Percentiles rank a stretch among this genome's conserved stretches.
These are phyloP conservation scores for Silurus glanis DNA, from an alignment of 2,113 vertebrate species.

Conservation along the genomic window DNA sequence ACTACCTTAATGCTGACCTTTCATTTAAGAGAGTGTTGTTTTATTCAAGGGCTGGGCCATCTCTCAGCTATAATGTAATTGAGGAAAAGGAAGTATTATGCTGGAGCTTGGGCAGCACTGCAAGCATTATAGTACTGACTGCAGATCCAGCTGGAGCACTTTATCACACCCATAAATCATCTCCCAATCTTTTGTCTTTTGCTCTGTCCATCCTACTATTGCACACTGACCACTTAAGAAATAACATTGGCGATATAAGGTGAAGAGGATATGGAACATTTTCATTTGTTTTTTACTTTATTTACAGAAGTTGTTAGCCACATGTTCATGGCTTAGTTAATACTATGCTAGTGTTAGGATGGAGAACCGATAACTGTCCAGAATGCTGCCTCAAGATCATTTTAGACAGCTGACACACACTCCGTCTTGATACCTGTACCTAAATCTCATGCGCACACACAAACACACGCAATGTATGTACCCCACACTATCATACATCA, in stretches of 20 bases:
- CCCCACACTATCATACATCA: background rate
- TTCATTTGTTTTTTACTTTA: background rate
- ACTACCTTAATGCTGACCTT: conserved; percentile 16
- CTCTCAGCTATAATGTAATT: conserved; percentile 38
- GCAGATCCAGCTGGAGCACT: conserved; percentile 42
- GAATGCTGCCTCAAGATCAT: background rate
- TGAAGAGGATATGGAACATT: background rate
- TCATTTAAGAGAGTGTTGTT: conserved; percentile 20
- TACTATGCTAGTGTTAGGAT: background rate
- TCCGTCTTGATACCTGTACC: background rate
- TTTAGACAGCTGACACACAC: background rate
- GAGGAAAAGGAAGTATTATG: conserved; percentile 45
- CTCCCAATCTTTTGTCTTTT: conserved; percentile 30
- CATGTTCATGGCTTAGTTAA: background rate
- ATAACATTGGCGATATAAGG: background rate
- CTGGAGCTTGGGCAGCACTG: conserved; percentile 29
- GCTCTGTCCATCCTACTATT: background rate
- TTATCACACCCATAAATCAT: conserved; percentile 47
- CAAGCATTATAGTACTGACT: conserved; percentile 28
- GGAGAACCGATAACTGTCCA: background rate
- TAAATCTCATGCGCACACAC: background rate
- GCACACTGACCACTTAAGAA: conserved; percentile 1
- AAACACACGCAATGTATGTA: background rate
- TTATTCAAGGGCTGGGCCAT: conserved; percentile 29
- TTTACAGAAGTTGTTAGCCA: background rate